These are phyloP conservation scores for Epinephelus coioides DNA, from an alignment of 2,797 vertebrate genomes.

Conservation along the genomic window DNA sequence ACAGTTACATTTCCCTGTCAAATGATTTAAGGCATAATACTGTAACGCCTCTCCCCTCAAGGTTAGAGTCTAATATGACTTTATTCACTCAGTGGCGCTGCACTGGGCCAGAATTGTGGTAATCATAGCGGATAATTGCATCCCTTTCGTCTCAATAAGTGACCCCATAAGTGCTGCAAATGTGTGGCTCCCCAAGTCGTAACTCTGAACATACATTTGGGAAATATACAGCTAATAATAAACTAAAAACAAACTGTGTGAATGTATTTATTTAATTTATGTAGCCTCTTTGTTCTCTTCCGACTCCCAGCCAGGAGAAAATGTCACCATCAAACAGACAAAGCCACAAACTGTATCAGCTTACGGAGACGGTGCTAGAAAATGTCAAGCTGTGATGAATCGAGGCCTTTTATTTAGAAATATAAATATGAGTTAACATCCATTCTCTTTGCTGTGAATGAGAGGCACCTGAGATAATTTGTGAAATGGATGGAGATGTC, in stretches of 20 bases:
- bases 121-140: constrained; percentile 15
- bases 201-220: constrained; percentile 17
- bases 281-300: constrained; percentile 11
- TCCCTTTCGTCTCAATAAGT: constrained; percentile 8
- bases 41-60: constrained; percentile 19
- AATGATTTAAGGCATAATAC: constrained; percentile 18
- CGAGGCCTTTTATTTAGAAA: constrained; percentile 28
- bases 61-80: constrained; percentile 18
- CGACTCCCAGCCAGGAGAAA: constrained; percentile 29
- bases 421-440: constrained; percentile 29
- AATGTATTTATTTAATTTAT: constrained; percentile 16
- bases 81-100: constrained; percentile 15
- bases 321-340: constrained; percentile 38
- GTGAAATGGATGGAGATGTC: constrained; percentile 66
- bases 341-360: constrained; percentile 12
- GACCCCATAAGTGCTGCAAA: constrained; percentile 31
- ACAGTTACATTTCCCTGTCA: constrained; percentile 21
- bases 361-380: constrained; percentile 11
- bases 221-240: constrained; percentile 38
- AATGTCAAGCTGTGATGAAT: constrained; percentile 35
- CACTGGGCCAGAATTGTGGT: neutral
- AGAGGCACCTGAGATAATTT: constrained; percentile 56
- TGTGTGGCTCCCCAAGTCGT: constrained; percentile 19
- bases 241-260: constrained; percentile 5
- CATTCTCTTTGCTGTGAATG: constrained; percentile 8